phyloP scores from a whole-genome alignment of 1,140 invertebrate species.

The Drosophila virilis region DNA sequence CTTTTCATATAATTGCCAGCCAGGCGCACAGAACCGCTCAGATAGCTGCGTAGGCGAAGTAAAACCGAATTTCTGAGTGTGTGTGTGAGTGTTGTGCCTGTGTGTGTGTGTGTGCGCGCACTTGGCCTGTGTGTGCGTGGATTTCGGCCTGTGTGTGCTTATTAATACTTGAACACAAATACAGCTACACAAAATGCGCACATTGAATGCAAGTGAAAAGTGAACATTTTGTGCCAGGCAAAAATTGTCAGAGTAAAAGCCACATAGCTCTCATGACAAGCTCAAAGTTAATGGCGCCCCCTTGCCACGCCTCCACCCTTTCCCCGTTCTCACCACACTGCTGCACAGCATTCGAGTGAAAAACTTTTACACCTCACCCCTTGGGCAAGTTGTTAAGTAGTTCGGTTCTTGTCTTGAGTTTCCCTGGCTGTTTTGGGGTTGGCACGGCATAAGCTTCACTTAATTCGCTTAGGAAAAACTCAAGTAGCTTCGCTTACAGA shows the following conservation, averaged over 20 bases:
- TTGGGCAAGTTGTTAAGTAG: constrained; percentile 48
- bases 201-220: constrained; percentile 26
- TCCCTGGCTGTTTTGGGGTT: neutral
- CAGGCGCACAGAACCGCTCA: constrained; percentile 60
- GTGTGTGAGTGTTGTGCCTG: constrained; percentile 7
- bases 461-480: constrained; percentile 67
- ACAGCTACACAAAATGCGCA: constrained; percentile 3
- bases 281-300: constrained; percentile 63
- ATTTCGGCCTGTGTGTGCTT: constrained; percentile 7
- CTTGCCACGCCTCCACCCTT: neutral
- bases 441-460: constrained; percentile 61
- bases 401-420: constrained; percentile 4
- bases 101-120: constrained; percentile 28
- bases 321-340: neutral
- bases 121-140: neutral
- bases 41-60: constrained; percentile 34
- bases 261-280: constrained; percentile 59
- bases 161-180: constrained; percentile 44
- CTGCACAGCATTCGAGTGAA: constrained; percentile 17
- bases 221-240: constrained; percentile 10
- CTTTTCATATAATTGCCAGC: constrained; percentile 48
- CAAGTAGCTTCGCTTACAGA: constrained; percentile 39
- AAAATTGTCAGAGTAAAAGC: constrained; percentile 25
- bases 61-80: neutral
- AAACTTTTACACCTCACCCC: constrained; percentile 32